Evolutionary conservation across 2,797 vertebrate genomes (phyloP).

Genomic region (Pipistrellus nathusii): DNA sequence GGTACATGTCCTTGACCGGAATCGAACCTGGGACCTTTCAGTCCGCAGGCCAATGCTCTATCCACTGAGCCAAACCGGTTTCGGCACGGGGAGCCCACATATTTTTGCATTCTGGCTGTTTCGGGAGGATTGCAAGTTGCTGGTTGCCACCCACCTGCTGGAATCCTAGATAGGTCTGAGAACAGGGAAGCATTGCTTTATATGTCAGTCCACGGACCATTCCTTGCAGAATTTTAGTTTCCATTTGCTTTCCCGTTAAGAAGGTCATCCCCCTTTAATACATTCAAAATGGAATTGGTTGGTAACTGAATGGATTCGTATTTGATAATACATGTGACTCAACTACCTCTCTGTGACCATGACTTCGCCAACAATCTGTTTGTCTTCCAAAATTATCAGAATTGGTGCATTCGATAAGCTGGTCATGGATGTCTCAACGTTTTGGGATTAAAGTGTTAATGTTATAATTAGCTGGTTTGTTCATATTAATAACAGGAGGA

Average conservation of each 20-base stretch:
- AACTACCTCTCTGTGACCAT: background rate
- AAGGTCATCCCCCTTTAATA: background rate
- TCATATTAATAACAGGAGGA: background rate
- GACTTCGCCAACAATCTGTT: background rate
- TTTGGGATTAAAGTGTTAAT: background rate
- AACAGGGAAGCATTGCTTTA: background rate
- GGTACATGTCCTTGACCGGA: too few relatives aligned
- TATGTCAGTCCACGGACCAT: background rate
- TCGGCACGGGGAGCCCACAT: background rate
- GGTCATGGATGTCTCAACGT: background rate
- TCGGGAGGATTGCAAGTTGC: background rate
- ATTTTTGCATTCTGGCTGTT: background rate
- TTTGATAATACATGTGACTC: background rate
- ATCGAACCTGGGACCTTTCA: too few relatives aligned
- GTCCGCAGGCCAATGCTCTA: too few relatives aligned
- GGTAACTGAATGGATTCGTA: background rate
- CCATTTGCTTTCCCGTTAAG: background rate
- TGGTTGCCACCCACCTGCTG: background rate
- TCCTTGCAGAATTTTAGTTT: background rate
- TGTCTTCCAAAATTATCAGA: background rate
- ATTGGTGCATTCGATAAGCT: background rate
- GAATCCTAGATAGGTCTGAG: background rate
- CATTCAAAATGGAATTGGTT: background rate
- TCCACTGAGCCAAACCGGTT: too few relatives aligned
- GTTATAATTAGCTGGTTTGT: background rate